Percentiles rank a stretch among this genome's conserved stretches.
These are phyloP conservation scores for Butorides virescens DNA, from an alignment of 2,113 vertebrate genomes.

Conservation along the genomic window DNA sequence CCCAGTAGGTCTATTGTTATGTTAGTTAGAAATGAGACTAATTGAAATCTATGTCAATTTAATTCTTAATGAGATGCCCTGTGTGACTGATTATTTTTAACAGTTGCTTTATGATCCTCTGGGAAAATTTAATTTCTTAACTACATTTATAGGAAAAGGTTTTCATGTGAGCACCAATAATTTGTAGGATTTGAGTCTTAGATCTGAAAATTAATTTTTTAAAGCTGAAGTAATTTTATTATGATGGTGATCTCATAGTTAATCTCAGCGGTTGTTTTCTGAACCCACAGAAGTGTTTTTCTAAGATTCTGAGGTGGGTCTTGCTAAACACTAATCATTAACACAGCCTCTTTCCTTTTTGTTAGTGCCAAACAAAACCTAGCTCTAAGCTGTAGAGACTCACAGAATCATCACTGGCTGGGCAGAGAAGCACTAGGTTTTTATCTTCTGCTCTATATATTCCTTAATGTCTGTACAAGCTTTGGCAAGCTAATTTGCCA, in stretches of 20 bases:
- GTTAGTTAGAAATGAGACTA: constrained; percentile 18
- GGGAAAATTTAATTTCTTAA: constrained; percentile 21
- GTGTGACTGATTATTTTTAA: constrained; percentile 9
- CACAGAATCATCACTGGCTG: not conserved
- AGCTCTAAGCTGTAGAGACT: not conserved
- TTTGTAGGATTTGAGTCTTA: not conserved
- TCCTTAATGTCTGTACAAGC: not conserved
- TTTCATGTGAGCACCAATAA: not conserved
- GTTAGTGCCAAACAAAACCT: not conserved
- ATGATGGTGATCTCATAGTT: not conserved
- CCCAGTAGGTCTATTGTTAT: not conserved
- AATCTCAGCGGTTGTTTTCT: not conserved
- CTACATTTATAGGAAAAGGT: not conserved
- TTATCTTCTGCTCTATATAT: not conserved
- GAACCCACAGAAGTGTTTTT: not conserved
- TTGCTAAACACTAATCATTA: not conserved
- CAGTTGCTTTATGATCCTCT: not conserved
- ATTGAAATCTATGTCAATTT: constrained; percentile 1
- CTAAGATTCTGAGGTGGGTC: not conserved
- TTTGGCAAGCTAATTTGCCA: not conserved
- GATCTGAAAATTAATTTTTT: not conserved
- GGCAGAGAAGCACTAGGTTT: not conserved
- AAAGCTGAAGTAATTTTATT: not conserved
- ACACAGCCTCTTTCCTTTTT: not conserved
- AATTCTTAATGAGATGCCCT: not conserved